Conservation (phyloP, 2,797 vertebrate genomes). For the Platyrinchus mystaceus region DNA sequence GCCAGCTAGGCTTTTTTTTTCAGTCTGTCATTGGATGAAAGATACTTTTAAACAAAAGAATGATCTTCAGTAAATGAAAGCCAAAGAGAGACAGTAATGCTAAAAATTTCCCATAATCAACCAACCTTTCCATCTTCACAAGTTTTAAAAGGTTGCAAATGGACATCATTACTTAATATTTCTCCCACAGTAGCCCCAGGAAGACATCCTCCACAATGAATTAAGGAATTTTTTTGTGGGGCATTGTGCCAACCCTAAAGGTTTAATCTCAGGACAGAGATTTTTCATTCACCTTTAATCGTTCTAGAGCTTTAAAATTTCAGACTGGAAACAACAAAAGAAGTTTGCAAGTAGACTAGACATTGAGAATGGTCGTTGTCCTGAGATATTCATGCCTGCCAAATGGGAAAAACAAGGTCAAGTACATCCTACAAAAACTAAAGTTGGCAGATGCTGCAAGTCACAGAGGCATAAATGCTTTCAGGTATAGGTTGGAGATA, state of each 20-base stretch:
- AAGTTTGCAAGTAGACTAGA: neutral
- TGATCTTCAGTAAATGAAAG: neutral
- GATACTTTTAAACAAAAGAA: neutral
- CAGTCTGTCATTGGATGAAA: neutral
- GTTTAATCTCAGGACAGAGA: neutral
- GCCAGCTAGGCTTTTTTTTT: neutral
- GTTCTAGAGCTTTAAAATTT: neutral
- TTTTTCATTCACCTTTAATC: neutral
- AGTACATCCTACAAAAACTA: neutral
- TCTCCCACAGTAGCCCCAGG: accelerated
- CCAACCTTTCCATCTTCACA: neutral
- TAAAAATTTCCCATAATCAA: neutral
- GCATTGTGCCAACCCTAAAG: neutral
- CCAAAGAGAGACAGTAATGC: neutral
- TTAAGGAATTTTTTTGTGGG: neutral
- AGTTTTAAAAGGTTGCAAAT: neutral
- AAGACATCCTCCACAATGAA: neutral
- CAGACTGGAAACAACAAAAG: neutral
- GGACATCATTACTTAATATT: neutral
- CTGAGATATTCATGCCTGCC: neutral
- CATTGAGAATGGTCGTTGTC: neutral
- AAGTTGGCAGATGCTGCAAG: neutral
- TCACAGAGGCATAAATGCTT: neutral
- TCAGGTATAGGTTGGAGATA: neutral
- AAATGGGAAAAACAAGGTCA: neutral